Percentiles rank a stretch among this genome's conserved stretches.
phyloP scores from a whole-genome alignment of 2,113 vertebrate species.

The Paraplagusia blochii region DNA sequence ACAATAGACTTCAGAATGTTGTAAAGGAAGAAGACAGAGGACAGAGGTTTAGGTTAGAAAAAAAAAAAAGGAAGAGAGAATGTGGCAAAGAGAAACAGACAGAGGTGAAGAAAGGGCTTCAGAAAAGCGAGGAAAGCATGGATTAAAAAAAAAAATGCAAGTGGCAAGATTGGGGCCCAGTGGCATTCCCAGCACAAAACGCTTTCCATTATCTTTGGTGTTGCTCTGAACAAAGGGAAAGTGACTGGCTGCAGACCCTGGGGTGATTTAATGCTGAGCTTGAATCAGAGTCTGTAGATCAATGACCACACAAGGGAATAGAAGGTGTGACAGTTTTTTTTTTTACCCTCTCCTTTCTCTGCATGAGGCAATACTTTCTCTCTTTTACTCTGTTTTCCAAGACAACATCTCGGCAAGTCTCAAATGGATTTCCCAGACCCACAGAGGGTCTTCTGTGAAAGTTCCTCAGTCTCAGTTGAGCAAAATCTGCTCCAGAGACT shows the following conservation, averaged over 20 bases:
- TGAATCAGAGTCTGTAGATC: slow-evolving; percentile 60
- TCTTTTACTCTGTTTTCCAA: slow-evolving; percentile 29
- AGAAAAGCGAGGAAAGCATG: slow-evolving; percentile 35
- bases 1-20: slow-evolving; percentile 63
- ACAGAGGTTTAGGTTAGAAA: slow-evolving; percentile 19
- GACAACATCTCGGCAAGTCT: slow-evolving; percentile 20
- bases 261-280: slow-evolving; percentile 58
- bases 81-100: slow-evolving; percentile 22
- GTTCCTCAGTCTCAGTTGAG: slow-evolving; percentile 18
- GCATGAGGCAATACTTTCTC: slow-evolving; percentile 34
- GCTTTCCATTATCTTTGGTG: slow-evolving; percentile 63
- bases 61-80: slow-evolving; percentile 9
- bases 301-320: slow-evolving; percentile 58
- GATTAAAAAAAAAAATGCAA: slow-evolving; percentile 41
- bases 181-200: slow-evolving; percentile 43
- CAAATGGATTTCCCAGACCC: slow-evolving; percentile 13
- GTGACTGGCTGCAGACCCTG: slow-evolving; percentile 47
- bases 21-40: slow-evolving; percentile 40
- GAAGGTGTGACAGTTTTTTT: slow-evolving; percentile 25
- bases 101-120: slow-evolving; percentile 40
- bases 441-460: slow-evolving; percentile 18
- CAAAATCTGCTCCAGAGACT: slow-evolving; percentile 8
- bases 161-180: slow-evolving; percentile 52
- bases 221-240: slow-evolving; percentile 57
- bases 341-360: slow-evolving; percentile 2